A percentile compares a stretch with the other conserved stretches of the same genome.
These are phyloP conservation scores for Choloepus hoffmanni DNA, from an alignment of 2,113 vertebrate species.

Conservation along the genomic window DNA sequence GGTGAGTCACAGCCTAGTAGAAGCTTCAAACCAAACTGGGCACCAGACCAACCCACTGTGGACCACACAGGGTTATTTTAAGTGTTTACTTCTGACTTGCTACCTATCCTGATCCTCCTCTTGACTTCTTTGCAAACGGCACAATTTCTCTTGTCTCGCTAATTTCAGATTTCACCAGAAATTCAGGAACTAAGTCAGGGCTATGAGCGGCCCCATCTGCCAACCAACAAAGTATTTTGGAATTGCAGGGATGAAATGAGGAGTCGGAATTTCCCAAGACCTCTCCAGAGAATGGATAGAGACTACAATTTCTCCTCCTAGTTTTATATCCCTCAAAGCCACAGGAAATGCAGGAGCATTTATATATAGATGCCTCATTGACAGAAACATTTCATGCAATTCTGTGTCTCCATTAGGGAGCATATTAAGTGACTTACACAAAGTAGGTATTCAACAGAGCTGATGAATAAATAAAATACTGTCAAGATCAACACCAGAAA, in stretches of 20 bases:
- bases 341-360: constrained; percentile 40
- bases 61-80: background rate
- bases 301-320: background rate
- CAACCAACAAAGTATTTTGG: constrained; percentile 48
- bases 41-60: background rate
- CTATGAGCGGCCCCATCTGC: background rate
- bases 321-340: constrained; percentile 53
- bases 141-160: constrained; percentile 24
- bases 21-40: background rate
- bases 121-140: background rate
- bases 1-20: background rate
- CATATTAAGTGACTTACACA: constrained; percentile 14
- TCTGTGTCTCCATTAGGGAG: background rate
- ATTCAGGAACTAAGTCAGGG: constrained; percentile 50
- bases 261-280: constrained; percentile 33
- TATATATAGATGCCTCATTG: constrained; percentile 61
- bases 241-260: background rate
- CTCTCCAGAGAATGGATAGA: constrained; percentile 8
- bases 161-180: constrained; percentile 64
- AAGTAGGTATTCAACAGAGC: constrained; percentile 34
- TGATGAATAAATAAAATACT: constrained; percentile 52
- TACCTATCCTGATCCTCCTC: background rate
- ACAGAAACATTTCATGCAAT: constrained; percentile 44
- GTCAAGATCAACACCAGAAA: background rate
- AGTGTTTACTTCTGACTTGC: background rate